A percentile compares a stretch with the other conserved stretches of the same genome.
Evolutionary conservation across 2,113 vertebrate genomes (phyloP).

Genomic region (Tachysurus vachellii): DNA sequence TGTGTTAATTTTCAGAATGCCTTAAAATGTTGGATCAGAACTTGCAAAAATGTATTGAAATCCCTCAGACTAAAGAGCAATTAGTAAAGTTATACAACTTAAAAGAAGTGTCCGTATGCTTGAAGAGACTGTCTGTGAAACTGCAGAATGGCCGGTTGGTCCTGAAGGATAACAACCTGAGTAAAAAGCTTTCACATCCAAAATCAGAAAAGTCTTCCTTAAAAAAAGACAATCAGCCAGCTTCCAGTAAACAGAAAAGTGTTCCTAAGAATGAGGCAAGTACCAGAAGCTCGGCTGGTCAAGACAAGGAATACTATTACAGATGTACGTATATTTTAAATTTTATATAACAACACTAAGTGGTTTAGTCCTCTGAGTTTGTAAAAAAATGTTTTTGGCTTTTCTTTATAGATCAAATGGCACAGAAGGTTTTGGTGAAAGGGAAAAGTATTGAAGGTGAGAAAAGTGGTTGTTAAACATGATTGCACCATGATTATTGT

Average conservation of each 20-base stretch:
- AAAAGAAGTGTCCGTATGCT: conserved; percentile 27
- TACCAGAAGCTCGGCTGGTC: not conserved
- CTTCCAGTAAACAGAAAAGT: conserved; percentile 19
- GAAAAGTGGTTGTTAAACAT: not conserved
- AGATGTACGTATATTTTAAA: conserved; percentile 14
- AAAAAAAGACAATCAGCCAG: not conserved
- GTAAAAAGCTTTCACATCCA: not conserved
- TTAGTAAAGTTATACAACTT: conserved; percentile 12
- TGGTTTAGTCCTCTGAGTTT: not conserved
- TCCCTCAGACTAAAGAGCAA: not conserved
- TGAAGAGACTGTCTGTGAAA: conserved; percentile 46
- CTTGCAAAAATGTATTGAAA: not conserved
- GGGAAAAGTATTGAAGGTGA: conserved; percentile 82
- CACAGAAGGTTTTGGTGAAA: conserved; percentile 66
- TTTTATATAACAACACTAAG: not conserved
- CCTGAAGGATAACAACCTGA: not conserved
- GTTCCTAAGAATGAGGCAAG: conserved; percentile 21
- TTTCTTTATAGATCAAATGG: conserved; percentile 75
- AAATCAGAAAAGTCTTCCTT: not conserved
- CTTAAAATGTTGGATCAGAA: not conserved
- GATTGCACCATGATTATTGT: not conserved
- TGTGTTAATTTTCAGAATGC: conserved; percentile 17
- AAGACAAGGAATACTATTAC: conserved; percentile 1
- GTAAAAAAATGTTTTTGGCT: conserved; percentile 11
- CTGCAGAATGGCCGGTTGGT: conserved; percentile 22